Base-by-base conservation (phyloP, 2,797 vertebrate genomes). In the Sebastolobus altivelis region DNA sequence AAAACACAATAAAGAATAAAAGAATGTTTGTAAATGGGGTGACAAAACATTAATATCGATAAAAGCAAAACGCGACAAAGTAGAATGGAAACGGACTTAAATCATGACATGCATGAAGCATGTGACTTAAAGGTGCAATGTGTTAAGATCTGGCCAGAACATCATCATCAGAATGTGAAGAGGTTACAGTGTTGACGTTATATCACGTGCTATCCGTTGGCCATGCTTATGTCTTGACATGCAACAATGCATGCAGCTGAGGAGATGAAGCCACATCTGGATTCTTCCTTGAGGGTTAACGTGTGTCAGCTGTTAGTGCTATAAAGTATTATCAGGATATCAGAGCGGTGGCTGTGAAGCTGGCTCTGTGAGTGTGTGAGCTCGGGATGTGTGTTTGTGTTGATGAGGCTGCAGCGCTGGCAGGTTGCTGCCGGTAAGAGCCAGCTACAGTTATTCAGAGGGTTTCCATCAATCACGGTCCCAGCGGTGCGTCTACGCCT, bases 401-500 rank as follows among this genome's bases (percentile, higher is more conserved):
- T 72, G 63, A 75, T 82, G 80, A 82, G 80, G 81, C 69, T 84
- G 78, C 80, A 61, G 65, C 5, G 8, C 65, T 82, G 83, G 76
- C 77, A 87, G 84, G 79, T 83, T 84, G 87, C 58, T 82, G 80
- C 76, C 35, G 1, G 75, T 85, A 59, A 80, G 76, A 86, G 80
- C 56, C 86, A 68, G 87, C 75, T 77, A 54, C 77, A 72, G 75
- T 80, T 66, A 81, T 82, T 77, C 80, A 75, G 70, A 77, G 77
- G 72, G 38, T 54, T 88, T 82, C 74, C 90, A 93, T 92, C 89
- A 88, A 89, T 94, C 93, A 89, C 78, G 59, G 67, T 83, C 85
- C 38, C 84, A 77, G 83, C 58, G 81, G 83, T 55, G 77, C 69
- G 80, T 90, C 86, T 65, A 52, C 6, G 16, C 74, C 69, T 79